Evolutionary conservation across 1,140 invertebrate species (phyloP).

Genomic region (Scylla paramamosain): DNA sequence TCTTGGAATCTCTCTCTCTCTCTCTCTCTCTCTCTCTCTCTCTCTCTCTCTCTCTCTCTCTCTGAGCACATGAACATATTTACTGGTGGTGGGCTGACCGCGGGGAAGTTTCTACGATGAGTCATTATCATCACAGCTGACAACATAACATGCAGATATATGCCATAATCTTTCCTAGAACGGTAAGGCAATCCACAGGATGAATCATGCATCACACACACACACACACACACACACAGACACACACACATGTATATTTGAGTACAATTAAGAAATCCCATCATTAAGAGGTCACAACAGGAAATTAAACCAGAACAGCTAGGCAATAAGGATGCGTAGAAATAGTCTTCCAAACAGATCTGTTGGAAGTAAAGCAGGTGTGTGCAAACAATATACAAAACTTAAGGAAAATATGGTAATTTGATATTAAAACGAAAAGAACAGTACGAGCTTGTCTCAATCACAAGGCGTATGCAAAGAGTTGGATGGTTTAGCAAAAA

Average conservation of each 20-base stretch:
- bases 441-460: not conserved
- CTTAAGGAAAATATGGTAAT: not conserved
- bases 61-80: too few species aligned
- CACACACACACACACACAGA: not conserved
- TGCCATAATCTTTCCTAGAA: too few species aligned
- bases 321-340: not conserved
- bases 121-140: too few species aligned
- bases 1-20: too few species aligned
- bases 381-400: not conserved
- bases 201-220: not conserved
- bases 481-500: not conserved
- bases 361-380: not conserved
- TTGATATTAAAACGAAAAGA: not conserved
- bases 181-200: too few species aligned
- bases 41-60: too few species aligned
- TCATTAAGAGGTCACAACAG: not conserved
- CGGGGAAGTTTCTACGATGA: too few species aligned
- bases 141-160: too few species aligned
- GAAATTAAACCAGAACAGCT: not conserved
- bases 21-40: too few species aligned
- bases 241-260: conserved; percentile 13
- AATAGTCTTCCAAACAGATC: not conserved
- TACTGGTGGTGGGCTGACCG: too few species aligned
- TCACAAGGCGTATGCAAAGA: not conserved
- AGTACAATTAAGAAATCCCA: not conserved